Evolutionary conservation across 2,888 invertebrate genomes (phyloP), one percentile per base, ranked within the genome.

Genomic region (Thelaira solivaga): DNA sequence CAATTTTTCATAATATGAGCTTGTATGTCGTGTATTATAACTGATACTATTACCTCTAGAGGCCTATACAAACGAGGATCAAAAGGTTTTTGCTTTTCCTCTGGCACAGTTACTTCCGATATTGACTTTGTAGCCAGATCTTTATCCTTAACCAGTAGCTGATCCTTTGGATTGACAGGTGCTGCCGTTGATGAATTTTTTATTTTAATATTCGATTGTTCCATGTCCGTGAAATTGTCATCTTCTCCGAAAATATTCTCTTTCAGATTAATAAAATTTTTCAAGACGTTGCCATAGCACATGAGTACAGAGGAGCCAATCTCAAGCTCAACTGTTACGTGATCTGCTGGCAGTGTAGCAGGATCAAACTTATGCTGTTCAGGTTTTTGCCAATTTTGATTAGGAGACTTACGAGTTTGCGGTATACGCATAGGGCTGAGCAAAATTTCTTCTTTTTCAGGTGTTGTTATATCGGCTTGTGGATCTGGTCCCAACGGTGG

Each of bases 191-290:
- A 87, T 1, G 83, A 62, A 10, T 85, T 84, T 78, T 86, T 91
- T 0, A 92, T 90, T 34, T 90, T 89, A 7, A 87, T 86, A 83
- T 90, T 90, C 10, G 89, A 90, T 82, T 93, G 93, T 83, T 95
- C 95, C 95, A 97, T 97, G 84, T 98, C 97, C 0, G 96, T 96
- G 85, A 97, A 97, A 22, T 92, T 92, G 89, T 99, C 98, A 90
- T 97, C 96, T 89, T 97, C 97, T 0, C 99, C 99, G 87, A 99
- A 97, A 82, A 99, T 96, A 86, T 99, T 99, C 90, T 99, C 98
- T 91, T 97, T 94, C 43, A 97, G 91, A 89, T 96, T 94, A 85
- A 97, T 93, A 84, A 98, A 95, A 86, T 96, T 95, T 67, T 95
- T 93, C 31, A 99, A 91, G 6, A 98, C 93, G 16, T 97, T 94